Conservation (phyloP, 2,888 invertebrate genomes). For the Drosophila neotestacea region DNA sequence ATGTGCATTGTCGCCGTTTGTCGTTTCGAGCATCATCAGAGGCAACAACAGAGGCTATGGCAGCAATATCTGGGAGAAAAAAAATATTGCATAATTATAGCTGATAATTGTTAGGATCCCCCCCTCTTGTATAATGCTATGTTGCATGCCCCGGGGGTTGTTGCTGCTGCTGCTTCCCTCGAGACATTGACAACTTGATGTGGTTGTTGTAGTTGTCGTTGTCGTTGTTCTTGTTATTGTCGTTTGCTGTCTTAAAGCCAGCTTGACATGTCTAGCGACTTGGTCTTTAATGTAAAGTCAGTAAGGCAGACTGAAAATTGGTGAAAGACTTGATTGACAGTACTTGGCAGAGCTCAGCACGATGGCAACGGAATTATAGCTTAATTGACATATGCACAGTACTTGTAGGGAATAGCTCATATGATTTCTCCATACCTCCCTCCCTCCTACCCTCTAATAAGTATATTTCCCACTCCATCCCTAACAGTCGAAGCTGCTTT, state of each 20-base stretch:
- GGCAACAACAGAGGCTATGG: background rate
- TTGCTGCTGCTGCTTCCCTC: constrained; percentile 47
- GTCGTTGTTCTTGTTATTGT: constrained; percentile 49
- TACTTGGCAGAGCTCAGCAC: constrained; percentile 64
- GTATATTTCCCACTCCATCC: background rate
- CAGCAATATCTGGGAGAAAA: constrained; percentile 19
- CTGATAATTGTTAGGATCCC: constrained; percentile 66
- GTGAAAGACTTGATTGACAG: constrained; percentile 77
- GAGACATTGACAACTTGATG: constrained; percentile 70
- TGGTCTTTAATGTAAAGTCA: constrained; percentile 67
- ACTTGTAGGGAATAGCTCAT: constrained; percentile 59
- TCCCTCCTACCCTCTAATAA: constrained; percentile 13
- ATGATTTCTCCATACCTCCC: constrained; percentile 8
- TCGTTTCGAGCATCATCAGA: constrained; percentile 8
- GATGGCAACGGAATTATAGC: constrained; percentile 75
- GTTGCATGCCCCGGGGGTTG: constrained; percentile 57
- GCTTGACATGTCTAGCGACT: constrained; percentile 58
- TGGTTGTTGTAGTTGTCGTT: constrained; percentile 49
- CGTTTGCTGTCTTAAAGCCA: constrained; percentile 69
- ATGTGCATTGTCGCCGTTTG: constrained; percentile 33
- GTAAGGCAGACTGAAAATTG: constrained; percentile 62
- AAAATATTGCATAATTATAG: constrained; percentile 77
- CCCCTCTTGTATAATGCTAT: constrained; percentile 7
- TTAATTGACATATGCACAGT: constrained; percentile 79
- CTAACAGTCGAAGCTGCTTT: constrained; percentile 21